A percentile compares a stretch with the other conserved stretches of the same genome.
These are phyloP conservation scores for Chrysomallon squamiferum DNA, from an alignment of 1,140 invertebrate genomes.

Conservation along the genomic window DNA sequence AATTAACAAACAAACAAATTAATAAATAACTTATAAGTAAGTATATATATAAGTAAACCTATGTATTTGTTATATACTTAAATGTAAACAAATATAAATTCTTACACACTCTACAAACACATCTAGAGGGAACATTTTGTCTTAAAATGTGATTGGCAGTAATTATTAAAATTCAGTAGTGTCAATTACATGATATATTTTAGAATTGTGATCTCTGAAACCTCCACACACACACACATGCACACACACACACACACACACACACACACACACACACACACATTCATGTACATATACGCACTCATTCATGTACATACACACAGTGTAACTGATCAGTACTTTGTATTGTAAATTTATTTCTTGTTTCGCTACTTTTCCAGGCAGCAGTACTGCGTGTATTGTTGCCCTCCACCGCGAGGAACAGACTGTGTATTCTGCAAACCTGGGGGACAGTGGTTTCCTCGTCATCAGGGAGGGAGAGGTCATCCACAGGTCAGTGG, in stretches of 20 bases:
- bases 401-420: constrained; percentile 90
- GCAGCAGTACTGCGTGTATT: constrained; percentile 96
- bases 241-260: background rate
- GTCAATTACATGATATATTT: background rate
- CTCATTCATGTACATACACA: background rate
- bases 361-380: constrained; percentile 65
- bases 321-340: no score
- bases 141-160: background rate
- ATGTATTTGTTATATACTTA: background rate
- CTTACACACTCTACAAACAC: background rate
- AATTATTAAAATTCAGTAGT: background rate
- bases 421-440: constrained; percentile 89
- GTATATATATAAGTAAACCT: background rate
- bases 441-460: constrained; percentile 98
- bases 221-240: background rate
- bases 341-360: no score
- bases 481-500: constrained; percentile 89
- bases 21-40: background rate
- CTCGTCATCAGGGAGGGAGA: constrained; percentile 84
- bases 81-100: background rate
- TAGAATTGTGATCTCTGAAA: background rate
- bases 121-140: background rate
- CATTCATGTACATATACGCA: background rate
- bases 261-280: background rate
- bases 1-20: background rate